A percentile compares a stretch with the other conserved stretches of the same genome.
These are phyloP conservation scores for Thumatha senex DNA, from an alignment of 2,888 invertebrate species.

Conservation along the genomic window DNA sequence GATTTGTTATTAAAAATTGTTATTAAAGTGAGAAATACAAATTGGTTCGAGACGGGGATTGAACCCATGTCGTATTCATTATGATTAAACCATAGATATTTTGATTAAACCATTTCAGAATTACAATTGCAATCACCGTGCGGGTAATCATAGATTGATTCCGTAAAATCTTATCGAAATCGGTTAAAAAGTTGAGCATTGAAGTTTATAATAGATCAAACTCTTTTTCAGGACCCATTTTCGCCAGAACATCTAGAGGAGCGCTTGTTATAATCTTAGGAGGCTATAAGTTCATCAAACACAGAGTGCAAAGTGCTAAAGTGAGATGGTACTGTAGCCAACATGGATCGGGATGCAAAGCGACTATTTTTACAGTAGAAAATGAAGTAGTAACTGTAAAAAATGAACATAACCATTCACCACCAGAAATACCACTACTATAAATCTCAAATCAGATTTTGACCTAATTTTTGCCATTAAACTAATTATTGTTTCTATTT, in stretches of 20 bases:
- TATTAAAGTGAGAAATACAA: too few relatives aligned
- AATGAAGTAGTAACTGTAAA: constrained; percentile 26
- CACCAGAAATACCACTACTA: neutral
- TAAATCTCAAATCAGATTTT: neutral
- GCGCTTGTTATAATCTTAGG: constrained; percentile 12
- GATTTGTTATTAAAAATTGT: too few relatives aligned
- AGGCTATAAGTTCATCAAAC: constrained; percentile 21
- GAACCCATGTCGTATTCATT: too few relatives aligned
- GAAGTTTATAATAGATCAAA: too few relatives aligned
- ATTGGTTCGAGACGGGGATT: too few relatives aligned
- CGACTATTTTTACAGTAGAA: constrained; percentile 38
- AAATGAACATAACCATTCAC: constrained; percentile 20
- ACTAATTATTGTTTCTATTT: too few relatives aligned
- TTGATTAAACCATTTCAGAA: too few relatives aligned
- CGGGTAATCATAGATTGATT: too few relatives aligned
- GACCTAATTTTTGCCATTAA: neutral
- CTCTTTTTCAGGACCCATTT: constrained; percentile 1
- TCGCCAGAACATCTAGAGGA: constrained; percentile 11
- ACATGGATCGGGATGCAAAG: constrained; percentile 31
- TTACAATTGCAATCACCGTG: too few relatives aligned
- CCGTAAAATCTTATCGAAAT: too few relatives aligned
- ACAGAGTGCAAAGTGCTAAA: constrained; percentile 7
- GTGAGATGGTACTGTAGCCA: constrained; percentile 16
- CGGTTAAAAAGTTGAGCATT: too few relatives aligned
- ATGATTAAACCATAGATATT: too few relatives aligned